Conservation (phyloP, 2,888 invertebrate genomes). For the Drosophila paranaensis region DNA sequence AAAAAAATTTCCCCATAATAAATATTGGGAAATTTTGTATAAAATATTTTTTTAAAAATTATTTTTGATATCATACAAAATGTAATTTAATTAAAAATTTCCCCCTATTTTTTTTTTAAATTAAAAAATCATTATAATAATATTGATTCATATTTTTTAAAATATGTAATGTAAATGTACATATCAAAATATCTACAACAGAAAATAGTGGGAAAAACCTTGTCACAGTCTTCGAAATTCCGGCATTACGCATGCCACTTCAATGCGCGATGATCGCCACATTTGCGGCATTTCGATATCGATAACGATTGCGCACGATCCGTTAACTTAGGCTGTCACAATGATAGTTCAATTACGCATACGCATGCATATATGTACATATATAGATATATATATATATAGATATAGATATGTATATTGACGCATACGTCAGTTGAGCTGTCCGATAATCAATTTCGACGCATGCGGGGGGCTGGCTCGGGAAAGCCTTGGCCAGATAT, state of each 20-base stretch:
- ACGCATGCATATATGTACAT: not conserved
- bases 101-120: no score
- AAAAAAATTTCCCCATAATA: no score
- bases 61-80: no score
- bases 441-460: conserved; percentile 27
- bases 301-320: conserved; percentile 24
- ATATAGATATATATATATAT: not conserved
- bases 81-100: no score
- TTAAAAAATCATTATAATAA: no score
- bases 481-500: conserved; percentile 33
- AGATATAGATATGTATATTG: not conserved
- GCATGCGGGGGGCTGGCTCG: conserved; percentile 5
- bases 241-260: conserved; percentile 23
- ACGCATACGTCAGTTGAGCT: conserved; percentile 25
- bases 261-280: conserved; percentile 34
- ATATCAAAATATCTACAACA: no score
- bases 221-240: not conserved
- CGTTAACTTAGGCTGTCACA: conserved; percentile 2
- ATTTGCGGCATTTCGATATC: conserved; percentile 23
- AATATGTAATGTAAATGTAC: no score
- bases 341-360: conserved; percentile 2
- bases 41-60: no score
- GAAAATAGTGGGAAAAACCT: not conserved
- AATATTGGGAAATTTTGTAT: no score
- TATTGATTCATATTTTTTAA: no score